Base-by-base conservation (phyloP, 2,888 invertebrate genomes). In the Pelosia muscerda region DNA sequence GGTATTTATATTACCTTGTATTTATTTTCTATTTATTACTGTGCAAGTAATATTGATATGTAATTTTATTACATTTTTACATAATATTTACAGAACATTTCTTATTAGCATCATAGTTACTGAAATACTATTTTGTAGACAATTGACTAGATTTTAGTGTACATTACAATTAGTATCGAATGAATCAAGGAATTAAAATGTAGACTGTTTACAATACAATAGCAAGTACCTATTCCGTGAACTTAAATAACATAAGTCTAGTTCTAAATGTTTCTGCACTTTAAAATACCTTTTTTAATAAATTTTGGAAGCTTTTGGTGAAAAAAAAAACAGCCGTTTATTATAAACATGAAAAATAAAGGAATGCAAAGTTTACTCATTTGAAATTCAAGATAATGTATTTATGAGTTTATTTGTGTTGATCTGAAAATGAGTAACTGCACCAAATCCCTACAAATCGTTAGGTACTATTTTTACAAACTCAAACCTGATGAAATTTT, bases 121-220 rank as follows among this genome's bases (percentile, higher is more conserved):
- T 83, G 79, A 81, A 81, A 82, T 84, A 84, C 81, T 87, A 83
- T 84, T 84, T 82, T 83, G 79, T 85, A 84, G 81, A 74, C 60
- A 65, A 73, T 67, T 69, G 61, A 69, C 38, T 78, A 78, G 75
- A 72, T 68, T 68, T 65, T 70, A 73, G 63, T 67, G 34, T 57
- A 57, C 19, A 55, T 59, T 75, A 71, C 72, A 71, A 59, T 54
- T 68, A 63, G 65, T 72, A 75, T 66, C 71, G 63, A 77, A 66
- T 28, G 56, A 75, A 54, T 25, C 38, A 72, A 72, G 62, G 69
- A 78, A 75, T 75, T 69, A 69, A 61, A 65, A 69, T 68, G 53
- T 73, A 79, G 75, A 79, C 79, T 79, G 77, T 68, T 75, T 72
- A 63, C 54, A 53, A 66, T 71, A 70, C 58, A 78, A 68, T 74